Percentiles rank a stretch among this genome's conserved stretches.
Evolutionary conservation across 2,113 vertebrate species (phyloP).

Genomic region (Eupsittula cactorum): DNA sequence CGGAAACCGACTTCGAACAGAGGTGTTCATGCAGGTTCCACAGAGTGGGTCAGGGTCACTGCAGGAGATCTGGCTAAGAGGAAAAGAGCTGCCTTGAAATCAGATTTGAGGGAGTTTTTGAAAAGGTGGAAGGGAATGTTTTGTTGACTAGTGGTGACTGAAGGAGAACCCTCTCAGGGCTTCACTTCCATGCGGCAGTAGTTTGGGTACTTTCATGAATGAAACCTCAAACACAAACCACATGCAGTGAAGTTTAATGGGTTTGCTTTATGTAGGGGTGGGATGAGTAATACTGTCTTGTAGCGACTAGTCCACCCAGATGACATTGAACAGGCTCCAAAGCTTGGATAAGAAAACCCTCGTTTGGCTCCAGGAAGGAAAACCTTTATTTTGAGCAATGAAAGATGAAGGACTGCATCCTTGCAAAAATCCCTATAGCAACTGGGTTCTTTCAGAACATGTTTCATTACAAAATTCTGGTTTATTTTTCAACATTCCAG

Average conservation of each 20-base stretch:
- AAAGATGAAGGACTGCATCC: background rate
- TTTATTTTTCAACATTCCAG: conserved; percentile 60
- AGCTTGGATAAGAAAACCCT: conserved; percentile 25
- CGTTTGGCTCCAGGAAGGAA: conserved; percentile 2
- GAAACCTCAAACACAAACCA: conserved; percentile 52
- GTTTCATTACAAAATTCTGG: conserved; percentile 1
- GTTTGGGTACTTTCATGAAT: conserved; percentile 18
- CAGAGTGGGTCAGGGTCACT: fast-evolving
- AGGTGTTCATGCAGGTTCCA: background rate
- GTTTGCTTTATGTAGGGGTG: conserved; percentile 13
- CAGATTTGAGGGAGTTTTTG: background rate
- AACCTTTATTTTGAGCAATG: conserved; percentile 29
- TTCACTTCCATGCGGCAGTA: background rate
- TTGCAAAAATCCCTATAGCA: conserved; percentile 28
- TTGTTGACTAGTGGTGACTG: background rate
- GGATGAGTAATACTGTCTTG: conserved; percentile 26
- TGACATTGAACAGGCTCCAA: conserved; percentile 16
- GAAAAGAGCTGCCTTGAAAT: background rate
- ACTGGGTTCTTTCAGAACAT: background rate
- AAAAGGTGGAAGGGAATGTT: background rate
- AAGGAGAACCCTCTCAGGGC: background rate
- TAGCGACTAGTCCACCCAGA: conserved; percentile 23
- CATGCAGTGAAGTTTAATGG: conserved; percentile 26
- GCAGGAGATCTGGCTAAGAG: background rate
- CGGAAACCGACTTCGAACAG: background rate